Conservation (phyloP, 2,888 invertebrate genomes). For the Operophtera brumata region DNA sequence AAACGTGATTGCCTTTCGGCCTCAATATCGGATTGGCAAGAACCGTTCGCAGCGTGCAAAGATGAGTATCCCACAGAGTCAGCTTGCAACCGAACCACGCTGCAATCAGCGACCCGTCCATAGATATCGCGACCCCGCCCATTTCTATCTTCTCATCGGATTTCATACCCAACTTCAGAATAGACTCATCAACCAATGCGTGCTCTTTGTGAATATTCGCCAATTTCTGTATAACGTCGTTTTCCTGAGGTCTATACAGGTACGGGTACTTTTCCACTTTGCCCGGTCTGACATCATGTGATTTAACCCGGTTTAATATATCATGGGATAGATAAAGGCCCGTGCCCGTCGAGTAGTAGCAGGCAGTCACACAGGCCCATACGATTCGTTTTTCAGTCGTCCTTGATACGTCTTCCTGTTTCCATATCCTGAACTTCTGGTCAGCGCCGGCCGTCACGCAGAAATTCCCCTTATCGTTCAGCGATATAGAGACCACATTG, state of each 20-base stretch:
- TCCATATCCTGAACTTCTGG: constrained; percentile 72
- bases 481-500: constrained; percentile 60
- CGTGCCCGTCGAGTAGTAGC: constrained; percentile 70
- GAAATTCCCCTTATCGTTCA: constrained; percentile 60
- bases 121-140: constrained; percentile 72
- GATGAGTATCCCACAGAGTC: constrained; percentile 71
- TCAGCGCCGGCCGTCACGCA: constrained; percentile 73
- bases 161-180: constrained; percentile 38
- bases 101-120: constrained; percentile 74
- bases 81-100: constrained; percentile 76
- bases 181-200: constrained; percentile 34
- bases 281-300: constrained; percentile 37
- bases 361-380: constrained; percentile 69
- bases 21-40: constrained; percentile 69
- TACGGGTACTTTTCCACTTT: constrained; percentile 48
- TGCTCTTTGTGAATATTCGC: constrained; percentile 63
- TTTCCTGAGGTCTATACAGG: constrained; percentile 40
- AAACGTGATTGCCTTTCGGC: constrained; percentile 66
- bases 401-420: constrained; percentile 44
- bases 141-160: constrained; percentile 53
- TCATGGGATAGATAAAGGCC: constrained; percentile 58
- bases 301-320: constrained; percentile 60
- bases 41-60: constrained; percentile 63
- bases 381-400: constrained; percentile 38
- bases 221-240: constrained; percentile 58